phyloP scores from a whole-genome alignment of 2,888 invertebrate genomes.

The Andricus quercusramuli region DNA sequence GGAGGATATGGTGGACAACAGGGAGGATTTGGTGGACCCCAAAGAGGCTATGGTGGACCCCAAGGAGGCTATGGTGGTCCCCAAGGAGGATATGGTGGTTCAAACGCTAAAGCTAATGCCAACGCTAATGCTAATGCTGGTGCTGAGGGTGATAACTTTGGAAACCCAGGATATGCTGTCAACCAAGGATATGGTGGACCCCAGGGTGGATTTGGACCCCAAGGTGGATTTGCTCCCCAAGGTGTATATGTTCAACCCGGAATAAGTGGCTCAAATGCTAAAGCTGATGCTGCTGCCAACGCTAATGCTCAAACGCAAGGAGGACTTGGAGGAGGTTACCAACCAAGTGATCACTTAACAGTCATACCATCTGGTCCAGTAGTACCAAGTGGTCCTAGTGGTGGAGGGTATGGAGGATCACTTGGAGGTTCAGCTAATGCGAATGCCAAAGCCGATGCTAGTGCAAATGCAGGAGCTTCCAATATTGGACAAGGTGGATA shows the following conservation, averaged over 20 bases:
- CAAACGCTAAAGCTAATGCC: conserved; percentile 40
- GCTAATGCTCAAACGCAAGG: too few species aligned
- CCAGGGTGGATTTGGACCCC: background rate
- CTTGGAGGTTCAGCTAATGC: too few species aligned
- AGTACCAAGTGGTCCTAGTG: too few species aligned
- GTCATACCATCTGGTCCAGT: too few species aligned
- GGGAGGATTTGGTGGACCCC: conserved; percentile 38
- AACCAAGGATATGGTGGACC: conserved; percentile 33
- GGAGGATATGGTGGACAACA: too few species aligned
- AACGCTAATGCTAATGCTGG: conserved; percentile 47
- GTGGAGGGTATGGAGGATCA: too few species aligned
- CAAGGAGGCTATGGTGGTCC: conserved; percentile 38
- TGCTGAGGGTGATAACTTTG: conserved; percentile 12
- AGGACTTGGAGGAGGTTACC: too few species aligned
- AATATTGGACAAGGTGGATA: too few species aligned
- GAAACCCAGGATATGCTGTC: background rate
- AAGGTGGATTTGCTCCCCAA: background rate
- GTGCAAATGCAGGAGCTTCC: too few species aligned
- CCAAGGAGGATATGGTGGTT: conserved; percentile 41
- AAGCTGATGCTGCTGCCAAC: conserved; percentile 45
- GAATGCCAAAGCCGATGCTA: too few species aligned
- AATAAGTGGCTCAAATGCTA: conserved; percentile 3
- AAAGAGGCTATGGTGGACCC: conserved; percentile 39
- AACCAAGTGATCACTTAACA: too few species aligned
- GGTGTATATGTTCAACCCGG: too few species aligned